Percentiles rank a stretch among this genome's conserved stretches.
Conservation (phyloP, 2,797 vertebrate genomes). For the Lepilemur ruficaudatus region DNA sequence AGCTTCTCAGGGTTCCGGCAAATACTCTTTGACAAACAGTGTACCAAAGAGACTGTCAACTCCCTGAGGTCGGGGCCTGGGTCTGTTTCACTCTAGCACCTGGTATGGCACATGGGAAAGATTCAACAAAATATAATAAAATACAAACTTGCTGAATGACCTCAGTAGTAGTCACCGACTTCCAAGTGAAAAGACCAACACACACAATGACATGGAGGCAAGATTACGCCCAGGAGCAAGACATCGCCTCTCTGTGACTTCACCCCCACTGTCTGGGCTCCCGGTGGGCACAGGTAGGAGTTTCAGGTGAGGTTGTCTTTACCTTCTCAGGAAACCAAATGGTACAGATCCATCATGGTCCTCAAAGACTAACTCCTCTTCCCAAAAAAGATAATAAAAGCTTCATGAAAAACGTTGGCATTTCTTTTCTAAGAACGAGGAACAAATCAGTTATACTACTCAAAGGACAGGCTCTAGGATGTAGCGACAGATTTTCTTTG, state of each 20-base stretch:
- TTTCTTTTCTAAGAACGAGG: not conserved
- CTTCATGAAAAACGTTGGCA: not conserved
- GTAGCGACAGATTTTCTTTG: slow-evolving; percentile 1
- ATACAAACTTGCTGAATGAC: not conserved
- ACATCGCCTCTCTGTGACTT: rapidly evolving
- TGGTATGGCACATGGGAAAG: not conserved
- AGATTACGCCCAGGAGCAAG: not conserved
- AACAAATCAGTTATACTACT: not conserved
- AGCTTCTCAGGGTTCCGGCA: not conserved
- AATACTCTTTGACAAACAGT: not conserved
- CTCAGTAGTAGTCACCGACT: not conserved
- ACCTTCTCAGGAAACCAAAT: not conserved
- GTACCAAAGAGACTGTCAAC: not conserved
- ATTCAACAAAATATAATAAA: not conserved
- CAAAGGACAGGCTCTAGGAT: not conserved
- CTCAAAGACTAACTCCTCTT: not conserved
- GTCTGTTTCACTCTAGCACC: not conserved
- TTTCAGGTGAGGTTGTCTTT: not conserved
- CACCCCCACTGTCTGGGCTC: not conserved
- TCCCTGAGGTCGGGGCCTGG: not conserved
- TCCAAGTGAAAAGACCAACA: not conserved
- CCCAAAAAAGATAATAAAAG: not conserved
- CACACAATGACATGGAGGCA: not conserved
- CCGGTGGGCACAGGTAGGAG: not conserved
- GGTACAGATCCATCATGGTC: not conserved